Evolutionary conservation across 2,797 vertebrate species (phyloP).

Genomic region (Sebastiscus albofasciatus): DNA sequence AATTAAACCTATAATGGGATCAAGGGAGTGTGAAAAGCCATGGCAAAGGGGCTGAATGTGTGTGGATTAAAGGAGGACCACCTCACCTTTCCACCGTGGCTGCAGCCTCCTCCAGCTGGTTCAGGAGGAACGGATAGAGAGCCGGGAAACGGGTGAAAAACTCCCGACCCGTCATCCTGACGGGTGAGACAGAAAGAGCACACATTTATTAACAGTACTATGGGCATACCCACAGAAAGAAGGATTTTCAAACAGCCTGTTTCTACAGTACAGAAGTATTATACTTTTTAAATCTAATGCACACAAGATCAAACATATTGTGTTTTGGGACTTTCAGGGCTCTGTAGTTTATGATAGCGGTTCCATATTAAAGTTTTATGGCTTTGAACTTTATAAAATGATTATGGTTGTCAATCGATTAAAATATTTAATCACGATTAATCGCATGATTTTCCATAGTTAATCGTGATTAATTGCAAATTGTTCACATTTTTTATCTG

Average conservation of each 20-base stretch:
- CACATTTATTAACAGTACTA: neutral
- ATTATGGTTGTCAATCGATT: too few species aligned
- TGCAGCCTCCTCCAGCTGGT: constrained; percentile 89
- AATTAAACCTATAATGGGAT: constrained; percentile 32
- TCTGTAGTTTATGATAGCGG: neutral
- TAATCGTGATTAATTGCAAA: too few species aligned
- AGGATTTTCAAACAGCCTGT: neutral
- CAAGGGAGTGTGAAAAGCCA: constrained; percentile 34
- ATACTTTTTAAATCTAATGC: neutral
- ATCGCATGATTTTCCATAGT: too few species aligned
- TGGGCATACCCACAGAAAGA: neutral
- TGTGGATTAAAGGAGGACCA: neutral
- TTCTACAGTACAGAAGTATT: neutral
- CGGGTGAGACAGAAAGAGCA: neutral
- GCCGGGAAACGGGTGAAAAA: constrained; percentile 95
- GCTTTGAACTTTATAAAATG: neutral
- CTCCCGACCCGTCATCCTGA: constrained; percentile 95
- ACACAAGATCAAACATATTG: neutral
- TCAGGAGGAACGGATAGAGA: constrained; percentile 94
- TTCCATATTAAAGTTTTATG: neutral
- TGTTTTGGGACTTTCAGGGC: neutral
- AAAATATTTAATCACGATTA: too few species aligned
- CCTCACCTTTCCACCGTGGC: constrained; percentile 89
- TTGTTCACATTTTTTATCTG: too few species aligned
- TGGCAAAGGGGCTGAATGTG: neutral